phyloP scores from a whole-genome alignment of 2,113 vertebrate species.

The Campylorhamphus procurvoides region DNA sequence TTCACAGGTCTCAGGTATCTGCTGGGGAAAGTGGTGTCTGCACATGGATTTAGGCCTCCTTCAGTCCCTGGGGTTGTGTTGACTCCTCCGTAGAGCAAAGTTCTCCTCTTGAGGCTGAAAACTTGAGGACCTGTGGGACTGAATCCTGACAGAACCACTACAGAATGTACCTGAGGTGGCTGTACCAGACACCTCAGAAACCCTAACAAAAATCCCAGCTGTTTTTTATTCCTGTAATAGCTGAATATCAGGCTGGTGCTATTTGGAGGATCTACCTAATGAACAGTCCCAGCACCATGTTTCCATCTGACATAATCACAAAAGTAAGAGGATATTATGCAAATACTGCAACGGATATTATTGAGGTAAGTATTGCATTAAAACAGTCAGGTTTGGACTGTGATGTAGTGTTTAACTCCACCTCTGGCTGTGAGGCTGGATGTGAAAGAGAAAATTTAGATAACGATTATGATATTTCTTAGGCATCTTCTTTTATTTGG shows the following conservation, averaged over 20 bases:
- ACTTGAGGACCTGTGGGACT: background rate
- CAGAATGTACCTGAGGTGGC: background rate
- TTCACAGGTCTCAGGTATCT: background rate
- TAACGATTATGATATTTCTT: background rate
- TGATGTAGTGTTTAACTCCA: background rate
- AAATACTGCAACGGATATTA: conserved; percentile 79
- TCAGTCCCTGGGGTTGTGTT: background rate
- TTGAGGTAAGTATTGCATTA: conserved; percentile 77
- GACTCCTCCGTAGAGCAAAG: background rate
- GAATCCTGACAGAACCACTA: background rate
- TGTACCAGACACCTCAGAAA: background rate
- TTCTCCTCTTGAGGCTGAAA: background rate
- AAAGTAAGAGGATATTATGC: conserved; percentile 80
- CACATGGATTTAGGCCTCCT: background rate
- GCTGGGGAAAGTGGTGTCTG: background rate
- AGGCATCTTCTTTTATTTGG: background rate
- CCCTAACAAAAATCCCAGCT: background rate
- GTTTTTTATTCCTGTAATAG: conserved; percentile 60
- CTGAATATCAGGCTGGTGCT: conserved; percentile 76
- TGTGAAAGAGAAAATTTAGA: background rate
- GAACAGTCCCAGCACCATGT: conserved; percentile 77
- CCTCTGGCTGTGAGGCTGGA: background rate
- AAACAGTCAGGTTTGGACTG: background rate
- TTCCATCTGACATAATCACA: conserved; percentile 78
- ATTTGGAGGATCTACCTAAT: conserved; percentile 79